Conservation (phyloP, 2,113 vertebrate genomes). For the Boulengeromyrus knoepffleri region DNA sequence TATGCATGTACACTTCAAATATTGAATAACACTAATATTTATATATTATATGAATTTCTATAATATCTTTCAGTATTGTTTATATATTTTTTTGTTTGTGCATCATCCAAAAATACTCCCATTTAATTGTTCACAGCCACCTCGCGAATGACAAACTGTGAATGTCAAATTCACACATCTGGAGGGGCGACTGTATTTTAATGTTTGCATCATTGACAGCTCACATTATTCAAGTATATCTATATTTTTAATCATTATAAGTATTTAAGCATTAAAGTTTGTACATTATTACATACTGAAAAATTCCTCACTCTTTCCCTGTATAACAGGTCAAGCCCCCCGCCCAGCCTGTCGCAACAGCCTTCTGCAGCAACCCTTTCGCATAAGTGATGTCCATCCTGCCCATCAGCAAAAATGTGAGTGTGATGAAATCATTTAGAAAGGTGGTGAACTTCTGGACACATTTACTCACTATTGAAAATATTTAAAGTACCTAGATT, state of each 20-base stretch:
- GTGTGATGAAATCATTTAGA: not conserved
- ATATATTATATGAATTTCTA: not conserved
- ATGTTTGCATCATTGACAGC: not conserved
- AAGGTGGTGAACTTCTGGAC: not conserved
- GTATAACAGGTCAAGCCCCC: slow-evolving; percentile 1
- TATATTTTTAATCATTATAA: not conserved
- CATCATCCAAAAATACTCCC: not conserved
- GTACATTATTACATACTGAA: not conserved
- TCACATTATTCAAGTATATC: not conserved
- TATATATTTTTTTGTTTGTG: not conserved
- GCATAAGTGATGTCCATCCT: slow-evolving; percentile 40
- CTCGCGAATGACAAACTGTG: not conserved
- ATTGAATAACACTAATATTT: not conserved
- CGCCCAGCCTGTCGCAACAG: slow-evolving; percentile 27
- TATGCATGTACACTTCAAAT: not conserved
- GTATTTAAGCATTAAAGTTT: not conserved
- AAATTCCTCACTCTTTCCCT: not conserved
- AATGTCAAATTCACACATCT: not conserved
- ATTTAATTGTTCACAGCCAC: not conserved
- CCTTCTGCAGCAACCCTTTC: slow-evolving; percentile 64
- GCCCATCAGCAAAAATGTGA: slow-evolving; percentile 13
- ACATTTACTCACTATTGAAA: not conserved
- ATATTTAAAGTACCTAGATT: not conserved
- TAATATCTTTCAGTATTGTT: not conserved
- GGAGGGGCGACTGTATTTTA: not conserved